A percentile compares a stretch with the other conserved stretches of the same genome.
Conservation (phyloP, 92 coral and sea anemone genomes). For the Chrysogorgia sp. region DNA sequence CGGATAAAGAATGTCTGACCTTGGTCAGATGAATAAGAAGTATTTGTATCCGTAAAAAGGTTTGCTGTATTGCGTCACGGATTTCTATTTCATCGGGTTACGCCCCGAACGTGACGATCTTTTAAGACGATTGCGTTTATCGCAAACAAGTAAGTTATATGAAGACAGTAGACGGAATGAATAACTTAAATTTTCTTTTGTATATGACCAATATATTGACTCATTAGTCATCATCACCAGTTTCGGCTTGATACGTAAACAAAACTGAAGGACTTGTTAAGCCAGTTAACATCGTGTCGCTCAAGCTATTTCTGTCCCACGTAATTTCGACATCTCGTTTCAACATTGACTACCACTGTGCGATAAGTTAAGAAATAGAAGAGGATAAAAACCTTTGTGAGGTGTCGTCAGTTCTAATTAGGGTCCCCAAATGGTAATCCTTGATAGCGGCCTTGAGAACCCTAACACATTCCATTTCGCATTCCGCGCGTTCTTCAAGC, state of each 20-base stretch:
- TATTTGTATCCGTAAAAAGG: neutral
- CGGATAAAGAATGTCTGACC: conserved; percentile 44
- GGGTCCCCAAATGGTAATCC: conserved; percentile 20
- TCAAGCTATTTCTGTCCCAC: neutral
- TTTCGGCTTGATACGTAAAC: neutral
- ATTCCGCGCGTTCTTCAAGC: conserved; percentile 20
- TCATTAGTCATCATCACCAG: neutral
- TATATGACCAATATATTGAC: neutral
- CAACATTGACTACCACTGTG: neutral
- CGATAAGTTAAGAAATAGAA: neutral
- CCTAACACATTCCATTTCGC: conserved; percentile 21
- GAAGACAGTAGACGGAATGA: too few relatives aligned
- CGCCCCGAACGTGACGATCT: neutral
- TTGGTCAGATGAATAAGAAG: conserved; percentile 19
- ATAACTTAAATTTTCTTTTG: neutral
- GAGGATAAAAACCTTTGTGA: neutral
- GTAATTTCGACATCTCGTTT: neutral
- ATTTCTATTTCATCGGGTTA: neutral
- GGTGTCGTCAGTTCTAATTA: conserved; percentile 44
- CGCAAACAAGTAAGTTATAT: too few relatives aligned
- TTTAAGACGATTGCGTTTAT: too few relatives aligned
- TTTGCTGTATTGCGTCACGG: conserved; percentile 15
- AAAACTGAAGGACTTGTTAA: neutral
- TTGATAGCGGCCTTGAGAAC: conserved; percentile 1
- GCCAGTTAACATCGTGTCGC: neutral